These are phyloP conservation scores for Lochmaea crataegi DNA, from an alignment of 2,888 invertebrate species.

Conservation along the genomic window DNA sequence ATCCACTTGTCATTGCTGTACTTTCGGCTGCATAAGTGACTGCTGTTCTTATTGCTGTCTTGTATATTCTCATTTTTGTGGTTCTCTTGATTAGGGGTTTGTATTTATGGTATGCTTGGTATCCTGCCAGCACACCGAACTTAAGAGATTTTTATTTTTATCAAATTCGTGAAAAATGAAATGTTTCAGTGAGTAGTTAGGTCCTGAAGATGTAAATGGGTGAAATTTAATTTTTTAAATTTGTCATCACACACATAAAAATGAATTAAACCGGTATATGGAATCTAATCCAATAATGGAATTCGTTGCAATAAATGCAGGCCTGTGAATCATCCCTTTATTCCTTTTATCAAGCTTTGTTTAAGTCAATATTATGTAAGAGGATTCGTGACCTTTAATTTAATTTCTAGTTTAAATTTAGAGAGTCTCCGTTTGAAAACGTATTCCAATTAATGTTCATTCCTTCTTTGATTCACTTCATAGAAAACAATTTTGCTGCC, in stretches of 20 bases:
- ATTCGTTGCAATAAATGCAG: background rate
- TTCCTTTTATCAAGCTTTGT: constrained; percentile 2
- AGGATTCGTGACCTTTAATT: background rate
- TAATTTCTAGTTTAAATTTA: background rate
- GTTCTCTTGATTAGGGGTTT: too few relatives aligned
- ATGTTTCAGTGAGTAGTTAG: too few relatives aligned
- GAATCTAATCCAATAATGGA: background rate
- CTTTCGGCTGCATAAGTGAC: too few relatives aligned
- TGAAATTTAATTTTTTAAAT: too few relatives aligned
- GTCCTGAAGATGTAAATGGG: too few relatives aligned
- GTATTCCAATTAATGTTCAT: background rate
- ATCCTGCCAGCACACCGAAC: too few relatives aligned
- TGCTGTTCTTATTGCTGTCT: too few relatives aligned
- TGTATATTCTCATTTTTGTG: too few relatives aligned
- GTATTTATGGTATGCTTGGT: too few relatives aligned
- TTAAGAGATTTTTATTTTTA: too few relatives aligned
- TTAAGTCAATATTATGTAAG: background rate
- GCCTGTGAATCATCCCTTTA: background rate
- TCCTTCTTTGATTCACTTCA: background rate
- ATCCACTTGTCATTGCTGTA: too few relatives aligned
- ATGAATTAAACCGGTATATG: background rate
- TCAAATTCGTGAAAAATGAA: too few relatives aligned
- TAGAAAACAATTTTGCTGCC: background rate
- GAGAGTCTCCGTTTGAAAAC: background rate
- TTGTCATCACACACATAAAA: background rate